A percentile compares a stretch with the other conserved stretches of the same genome.
Conservation (phyloP, 1,140 invertebrate genomes). For the Drosophila ercepeae region DNA sequence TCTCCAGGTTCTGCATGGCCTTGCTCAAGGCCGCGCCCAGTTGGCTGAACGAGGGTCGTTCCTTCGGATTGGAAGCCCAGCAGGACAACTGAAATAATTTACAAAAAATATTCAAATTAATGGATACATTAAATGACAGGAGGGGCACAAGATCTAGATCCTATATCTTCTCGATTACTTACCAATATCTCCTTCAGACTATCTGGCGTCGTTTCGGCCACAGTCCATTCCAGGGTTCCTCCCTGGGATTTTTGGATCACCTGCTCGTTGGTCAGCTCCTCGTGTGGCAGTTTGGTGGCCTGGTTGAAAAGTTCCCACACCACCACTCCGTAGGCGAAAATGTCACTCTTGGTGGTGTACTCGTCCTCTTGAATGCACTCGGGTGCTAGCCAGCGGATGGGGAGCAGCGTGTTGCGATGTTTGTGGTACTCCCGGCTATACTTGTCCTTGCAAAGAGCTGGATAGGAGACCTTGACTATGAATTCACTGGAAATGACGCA, state of each 20-base stretch:
- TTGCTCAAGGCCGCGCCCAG: conserved; percentile 77
- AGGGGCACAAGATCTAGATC: not conserved
- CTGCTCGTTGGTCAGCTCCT: conserved; percentile 91
- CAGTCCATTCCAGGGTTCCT: conserved; percentile 87
- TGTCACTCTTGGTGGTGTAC: conserved; percentile 96
- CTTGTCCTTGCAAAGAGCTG: conserved; percentile 92
- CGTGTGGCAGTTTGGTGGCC: conserved; percentile 93
- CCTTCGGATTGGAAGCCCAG: conserved; percentile 86
- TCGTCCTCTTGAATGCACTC: conserved; percentile 96
- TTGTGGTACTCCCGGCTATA: conserved; percentile 94
- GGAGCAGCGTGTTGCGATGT: conserved; percentile 90
- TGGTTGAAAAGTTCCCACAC: conserved; percentile 92
- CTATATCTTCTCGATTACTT: conserved; percentile 47
- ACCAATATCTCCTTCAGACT: conserved; percentile 87
- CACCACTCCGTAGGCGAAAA: conserved; percentile 95
- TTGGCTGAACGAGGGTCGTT: conserved; percentile 86
- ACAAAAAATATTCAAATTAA: not conserved
- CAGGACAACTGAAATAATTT: conserved; percentile 82
- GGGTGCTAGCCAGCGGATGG: conserved; percentile 93
- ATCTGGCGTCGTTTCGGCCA: conserved; percentile 87
- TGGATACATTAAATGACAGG: too few relatives aligned
- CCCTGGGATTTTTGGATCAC: conserved; percentile 89
- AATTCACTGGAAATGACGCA: conserved; percentile 93
- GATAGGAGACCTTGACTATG: conserved; percentile 92
- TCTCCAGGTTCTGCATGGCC: conserved; percentile 78